A percentile compares a stretch with the other conserved stretches of the same genome.
phyloP scores from a whole-genome alignment of 37 sponge, comb jelly and placozoan species.

The Spongia lamella region DNA sequence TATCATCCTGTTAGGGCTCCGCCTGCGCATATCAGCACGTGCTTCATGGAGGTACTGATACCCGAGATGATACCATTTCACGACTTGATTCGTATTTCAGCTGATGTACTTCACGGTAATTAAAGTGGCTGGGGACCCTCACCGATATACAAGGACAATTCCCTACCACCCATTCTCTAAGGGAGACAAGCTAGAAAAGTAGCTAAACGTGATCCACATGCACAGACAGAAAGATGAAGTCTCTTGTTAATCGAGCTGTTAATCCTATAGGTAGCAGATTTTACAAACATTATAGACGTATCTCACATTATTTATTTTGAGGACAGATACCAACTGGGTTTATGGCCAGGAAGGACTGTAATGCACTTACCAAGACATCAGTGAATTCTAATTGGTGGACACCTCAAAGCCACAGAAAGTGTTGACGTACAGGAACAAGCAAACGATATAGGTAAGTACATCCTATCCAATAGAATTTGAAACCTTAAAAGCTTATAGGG shows the following conservation, averaged over 20 bases:
- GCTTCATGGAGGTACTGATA: too few relatives aligned
- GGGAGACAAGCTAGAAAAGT: conserved; percentile 86
- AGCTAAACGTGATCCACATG: conserved; percentile 42
- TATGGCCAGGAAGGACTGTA: conserved; percentile 78
- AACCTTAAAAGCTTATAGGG: too few relatives aligned
- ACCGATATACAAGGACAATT: conserved; percentile 76
- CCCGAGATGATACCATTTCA: too few relatives aligned
- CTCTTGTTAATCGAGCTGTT: not conserved
- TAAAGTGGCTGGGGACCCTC: conserved; percentile 92
- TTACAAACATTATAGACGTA: conserved; percentile 80
- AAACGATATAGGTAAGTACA: too few relatives aligned
- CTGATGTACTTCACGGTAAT: conserved; percentile 79
- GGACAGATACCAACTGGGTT: conserved; percentile 68
- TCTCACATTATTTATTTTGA: conserved; percentile 40
- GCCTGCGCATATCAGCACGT: too few relatives aligned
- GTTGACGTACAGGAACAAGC: too few relatives aligned
- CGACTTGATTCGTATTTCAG: conserved; percentile 44
- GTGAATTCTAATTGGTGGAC: conserved; percentile 87
- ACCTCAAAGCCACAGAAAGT: conserved; percentile 64
- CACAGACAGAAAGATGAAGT: too few relatives aligned
- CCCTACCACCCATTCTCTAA: conserved; percentile 98
- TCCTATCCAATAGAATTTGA: too few relatives aligned
- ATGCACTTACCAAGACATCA: conserved; percentile 85
- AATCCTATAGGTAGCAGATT: conserved; percentile 80
- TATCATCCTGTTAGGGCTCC: too few relatives aligned